Conservation (phyloP, 2,888 invertebrate species). For the Catocala nupta region DNA sequence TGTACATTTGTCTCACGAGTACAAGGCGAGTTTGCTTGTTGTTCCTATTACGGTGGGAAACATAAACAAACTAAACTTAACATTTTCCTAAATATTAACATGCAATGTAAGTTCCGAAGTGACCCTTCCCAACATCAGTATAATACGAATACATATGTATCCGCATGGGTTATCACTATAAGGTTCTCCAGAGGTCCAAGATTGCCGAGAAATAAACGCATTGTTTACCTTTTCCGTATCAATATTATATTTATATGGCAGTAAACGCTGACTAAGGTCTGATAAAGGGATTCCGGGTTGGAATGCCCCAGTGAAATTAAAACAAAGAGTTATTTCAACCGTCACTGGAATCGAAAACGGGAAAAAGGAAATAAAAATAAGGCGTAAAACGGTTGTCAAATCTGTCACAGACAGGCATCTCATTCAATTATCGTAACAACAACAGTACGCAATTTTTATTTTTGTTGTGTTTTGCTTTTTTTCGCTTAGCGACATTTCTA, state of each 20-base stretch:
- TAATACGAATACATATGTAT: constrained; percentile 19
- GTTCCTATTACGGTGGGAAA: background rate
- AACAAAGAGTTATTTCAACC: constrained; percentile 47
- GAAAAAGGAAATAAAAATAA: constrained; percentile 51
- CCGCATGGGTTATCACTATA: constrained; percentile 28
- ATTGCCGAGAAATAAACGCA: constrained; percentile 38
- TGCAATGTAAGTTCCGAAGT: constrained; percentile 20
- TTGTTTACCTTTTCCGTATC: constrained; percentile 37
- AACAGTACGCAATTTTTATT: constrained; percentile 41
- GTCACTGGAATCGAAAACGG: constrained; percentile 42
- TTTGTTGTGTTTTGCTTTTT: constrained; percentile 23
- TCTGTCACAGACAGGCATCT: constrained; percentile 53
- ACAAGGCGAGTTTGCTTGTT: background rate
- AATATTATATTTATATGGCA: constrained; percentile 29
- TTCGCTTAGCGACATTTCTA: constrained; percentile 30
- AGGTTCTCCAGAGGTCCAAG: constrained; percentile 28
- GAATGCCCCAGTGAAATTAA: constrained; percentile 40
- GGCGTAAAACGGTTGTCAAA: constrained; percentile 56
- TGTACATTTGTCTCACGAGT: background rate
- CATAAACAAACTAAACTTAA: constrained; percentile 4
- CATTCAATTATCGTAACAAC: constrained; percentile 54
- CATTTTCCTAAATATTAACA: constrained; percentile 10
- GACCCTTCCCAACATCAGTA: constrained; percentile 33
- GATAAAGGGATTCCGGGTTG: constrained; percentile 33
- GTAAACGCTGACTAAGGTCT: constrained; percentile 31